These are phyloP conservation scores for Loripinus fragilis DNA, from an alignment of 2,888 invertebrate genomes.

Conservation along the genomic window DNA sequence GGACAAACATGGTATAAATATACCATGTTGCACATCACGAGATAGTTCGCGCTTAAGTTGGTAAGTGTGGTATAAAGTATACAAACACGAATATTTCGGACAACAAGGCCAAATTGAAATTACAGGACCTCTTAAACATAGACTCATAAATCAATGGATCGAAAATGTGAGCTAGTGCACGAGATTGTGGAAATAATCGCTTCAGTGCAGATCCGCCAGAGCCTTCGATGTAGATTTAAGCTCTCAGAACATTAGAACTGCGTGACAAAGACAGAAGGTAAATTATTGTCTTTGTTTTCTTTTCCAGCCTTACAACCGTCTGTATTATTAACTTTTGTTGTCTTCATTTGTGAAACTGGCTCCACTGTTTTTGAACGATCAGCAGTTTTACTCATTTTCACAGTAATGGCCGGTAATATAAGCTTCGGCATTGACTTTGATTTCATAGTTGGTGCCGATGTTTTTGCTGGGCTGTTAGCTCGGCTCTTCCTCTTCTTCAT, in stretches of 20 bases:
- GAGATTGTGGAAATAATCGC: too few relatives aligned
- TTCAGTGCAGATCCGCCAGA: too few relatives aligned
- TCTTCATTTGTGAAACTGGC: conserved; percentile 17
- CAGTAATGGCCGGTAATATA: conserved; percentile 68
- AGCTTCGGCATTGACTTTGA: conserved; percentile 54
- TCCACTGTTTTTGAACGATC: conserved; percentile 19
- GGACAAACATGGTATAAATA: too few relatives aligned
- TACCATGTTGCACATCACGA: too few relatives aligned
- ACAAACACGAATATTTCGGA: too few relatives aligned
- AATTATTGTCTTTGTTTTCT: background rate
- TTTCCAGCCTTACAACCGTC: background rate
- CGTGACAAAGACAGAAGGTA: conserved; percentile 1
- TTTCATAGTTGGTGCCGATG: conserved; percentile 23
- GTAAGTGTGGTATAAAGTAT: too few relatives aligned
- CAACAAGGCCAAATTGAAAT: too few relatives aligned
- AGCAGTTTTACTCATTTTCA: conserved; percentile 41
- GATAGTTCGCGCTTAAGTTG: too few relatives aligned
- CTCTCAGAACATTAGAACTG: background rate
- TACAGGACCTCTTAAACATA: too few relatives aligned
- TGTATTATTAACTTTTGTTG: background rate
- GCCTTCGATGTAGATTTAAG: too few relatives aligned
- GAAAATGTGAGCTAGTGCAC: too few relatives aligned
- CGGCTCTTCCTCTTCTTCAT: conserved; percentile 50
- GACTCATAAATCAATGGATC: too few relatives aligned
- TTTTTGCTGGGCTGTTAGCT: conserved; percentile 41